Conservation (phyloP, 2,797 vertebrate genomes). For the Morus bassanus region DNA sequence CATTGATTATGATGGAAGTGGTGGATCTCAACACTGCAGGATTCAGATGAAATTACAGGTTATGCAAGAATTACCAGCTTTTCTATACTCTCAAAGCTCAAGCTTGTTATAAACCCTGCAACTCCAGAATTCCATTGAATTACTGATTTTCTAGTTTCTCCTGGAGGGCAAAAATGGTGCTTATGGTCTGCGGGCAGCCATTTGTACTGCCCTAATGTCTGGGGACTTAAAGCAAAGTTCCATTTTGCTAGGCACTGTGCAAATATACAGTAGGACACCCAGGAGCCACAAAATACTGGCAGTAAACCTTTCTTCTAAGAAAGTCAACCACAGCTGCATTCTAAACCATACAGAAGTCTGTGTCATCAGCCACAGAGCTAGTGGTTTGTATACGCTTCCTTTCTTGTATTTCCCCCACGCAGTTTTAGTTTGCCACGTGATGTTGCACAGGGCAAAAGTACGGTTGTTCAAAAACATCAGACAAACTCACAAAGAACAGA, state of each 20-base stretch:
- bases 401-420: neutral
- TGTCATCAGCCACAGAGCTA: neutral
- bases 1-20: neutral
- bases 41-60: neutral
- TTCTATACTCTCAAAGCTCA: neutral
- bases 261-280: neutral
- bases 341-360: neutral
- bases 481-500: neutral
- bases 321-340: conserved; percentile 23
- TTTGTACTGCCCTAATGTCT: neutral
- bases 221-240: neutral
- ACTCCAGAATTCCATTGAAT: neutral
- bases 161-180: neutral
- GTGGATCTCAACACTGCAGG: neutral
- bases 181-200: neutral
- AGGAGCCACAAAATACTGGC: neutral
- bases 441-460: neutral
- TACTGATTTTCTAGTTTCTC: neutral
- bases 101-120: neutral
- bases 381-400: neutral
- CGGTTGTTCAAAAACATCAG: neutral
- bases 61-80: neutral
- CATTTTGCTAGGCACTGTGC: neutral
- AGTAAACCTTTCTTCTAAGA: conserved; percentile 28
- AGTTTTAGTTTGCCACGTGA: neutral